Evolutionary conservation across 2,797 vertebrate species (phyloP).

Genomic region (Myiotriccus ornatus): DNA sequence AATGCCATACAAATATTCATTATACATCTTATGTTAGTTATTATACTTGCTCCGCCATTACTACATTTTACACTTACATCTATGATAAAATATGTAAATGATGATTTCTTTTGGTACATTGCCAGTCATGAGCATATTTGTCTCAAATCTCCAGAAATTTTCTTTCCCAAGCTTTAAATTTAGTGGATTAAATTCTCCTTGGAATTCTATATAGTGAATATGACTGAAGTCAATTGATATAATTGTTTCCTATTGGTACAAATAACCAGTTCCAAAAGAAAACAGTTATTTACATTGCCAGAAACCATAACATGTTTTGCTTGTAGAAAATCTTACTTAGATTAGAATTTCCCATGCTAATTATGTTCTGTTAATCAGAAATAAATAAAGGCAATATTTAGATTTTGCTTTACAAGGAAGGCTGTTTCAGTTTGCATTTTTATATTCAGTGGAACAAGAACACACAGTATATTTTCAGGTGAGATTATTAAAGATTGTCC

Average conservation of each 20-base stretch:
- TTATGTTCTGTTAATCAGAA: not conserved
- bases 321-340: not conserved
- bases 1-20: not conserved
- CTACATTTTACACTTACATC: not conserved
- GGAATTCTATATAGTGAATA: not conserved
- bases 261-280: not conserved
- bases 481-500: not conserved
- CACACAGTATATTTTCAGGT: not conserved
- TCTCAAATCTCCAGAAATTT: not conserved
- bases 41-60: not conserved
- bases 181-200: not conserved
- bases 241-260: not conserved
- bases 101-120: not conserved
- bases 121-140: not conserved
- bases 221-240: not conserved
- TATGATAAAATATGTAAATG: not conserved
- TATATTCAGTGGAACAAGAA: not conserved
- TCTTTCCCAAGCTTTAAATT: not conserved
- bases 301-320: not conserved
- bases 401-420: not conserved
- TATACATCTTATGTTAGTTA: not conserved
- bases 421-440: not conserved
- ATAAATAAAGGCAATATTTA: not conserved
- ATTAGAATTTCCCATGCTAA: not conserved
- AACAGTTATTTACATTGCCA: not conserved